Percentiles rank a stretch among this genome's conserved stretches.
Evolutionary conservation across 2,113 vertebrate species (phyloP).

Genomic region (Saguinus midas): DNA sequence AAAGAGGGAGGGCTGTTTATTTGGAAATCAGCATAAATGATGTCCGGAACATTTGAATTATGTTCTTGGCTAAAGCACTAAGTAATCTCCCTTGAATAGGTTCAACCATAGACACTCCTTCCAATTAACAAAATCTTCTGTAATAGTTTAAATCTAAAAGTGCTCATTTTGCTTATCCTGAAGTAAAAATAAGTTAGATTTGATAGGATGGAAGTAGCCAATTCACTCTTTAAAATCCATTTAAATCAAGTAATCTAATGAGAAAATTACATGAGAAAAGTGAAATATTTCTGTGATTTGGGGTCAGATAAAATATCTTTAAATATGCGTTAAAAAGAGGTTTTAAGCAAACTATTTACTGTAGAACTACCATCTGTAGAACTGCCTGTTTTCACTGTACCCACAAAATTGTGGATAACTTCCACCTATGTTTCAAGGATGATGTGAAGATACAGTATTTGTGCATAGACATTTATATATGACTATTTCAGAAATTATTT

Average conservation of each 20-base stretch:
- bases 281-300: not conserved
- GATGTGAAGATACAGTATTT: not conserved
- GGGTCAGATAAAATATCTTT: not conserved
- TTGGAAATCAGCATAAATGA: not conserved
- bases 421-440: not conserved
- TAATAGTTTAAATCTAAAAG: not conserved
- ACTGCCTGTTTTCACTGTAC: not conserved
- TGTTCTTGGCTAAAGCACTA: not conserved
- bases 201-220: not conserved
- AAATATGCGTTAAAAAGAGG: not conserved
- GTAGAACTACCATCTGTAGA: not conserved
- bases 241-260: not conserved
- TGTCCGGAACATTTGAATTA: not conserved
- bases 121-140: not conserved
- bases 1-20: not conserved
- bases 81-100: not conserved
- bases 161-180: not conserved
- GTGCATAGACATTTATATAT: not conserved
- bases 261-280: not conserved
- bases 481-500: conserved; percentile 13
- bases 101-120: not conserved
- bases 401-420: not conserved
- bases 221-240: conserved; percentile 22
- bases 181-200: not conserved
- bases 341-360: not conserved